Percentiles rank a stretch among this genome's conserved stretches.
These are phyloP conservation scores for Ditula angustiorana DNA, from an alignment of 2,888 invertebrate species.

Conservation along the genomic window DNA sequence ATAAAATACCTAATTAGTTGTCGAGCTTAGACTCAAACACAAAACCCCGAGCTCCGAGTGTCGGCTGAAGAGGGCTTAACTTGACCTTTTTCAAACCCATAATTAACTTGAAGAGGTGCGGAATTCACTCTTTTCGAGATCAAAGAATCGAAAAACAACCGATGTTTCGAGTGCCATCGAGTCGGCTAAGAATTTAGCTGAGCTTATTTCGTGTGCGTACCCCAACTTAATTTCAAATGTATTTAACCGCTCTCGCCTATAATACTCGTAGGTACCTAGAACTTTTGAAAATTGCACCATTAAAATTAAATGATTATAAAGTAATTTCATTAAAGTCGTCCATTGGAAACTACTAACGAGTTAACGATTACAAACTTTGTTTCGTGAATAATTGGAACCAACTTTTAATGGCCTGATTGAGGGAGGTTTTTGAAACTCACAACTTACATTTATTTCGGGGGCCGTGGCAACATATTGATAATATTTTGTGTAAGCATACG, in stretches of 20 bases:
- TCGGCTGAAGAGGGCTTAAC: conserved; percentile 7
- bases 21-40: conserved; percentile 10
- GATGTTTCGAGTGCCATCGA: conserved; percentile 11
- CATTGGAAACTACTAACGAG: conserved; percentile 10
- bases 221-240: background rate
- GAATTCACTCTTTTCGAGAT: conserved; percentile 13
- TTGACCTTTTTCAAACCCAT: conserved; percentile 19
- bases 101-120: conserved; percentile 24
- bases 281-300: background rate
- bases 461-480: background rate
- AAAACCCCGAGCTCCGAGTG: conserved; percentile 4
- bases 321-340: background rate
- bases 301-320: background rate
- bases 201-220: background rate
- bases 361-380: conserved; percentile 6
- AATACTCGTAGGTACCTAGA: background rate
- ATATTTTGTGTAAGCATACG: too few species aligned
- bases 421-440: background rate
- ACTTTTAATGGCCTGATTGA: background rate
- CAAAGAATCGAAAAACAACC: conserved; percentile 22
- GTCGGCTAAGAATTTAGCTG: background rate
- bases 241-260: background rate
- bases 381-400: background rate
- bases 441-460: background rate
- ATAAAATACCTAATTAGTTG: conserved; percentile 1